A percentile compares a stretch with the other conserved stretches of the same genome.
Evolutionary conservation across 2,888 invertebrate genomes (phyloP).

Genomic region (Sarcophaga variegata): DNA sequence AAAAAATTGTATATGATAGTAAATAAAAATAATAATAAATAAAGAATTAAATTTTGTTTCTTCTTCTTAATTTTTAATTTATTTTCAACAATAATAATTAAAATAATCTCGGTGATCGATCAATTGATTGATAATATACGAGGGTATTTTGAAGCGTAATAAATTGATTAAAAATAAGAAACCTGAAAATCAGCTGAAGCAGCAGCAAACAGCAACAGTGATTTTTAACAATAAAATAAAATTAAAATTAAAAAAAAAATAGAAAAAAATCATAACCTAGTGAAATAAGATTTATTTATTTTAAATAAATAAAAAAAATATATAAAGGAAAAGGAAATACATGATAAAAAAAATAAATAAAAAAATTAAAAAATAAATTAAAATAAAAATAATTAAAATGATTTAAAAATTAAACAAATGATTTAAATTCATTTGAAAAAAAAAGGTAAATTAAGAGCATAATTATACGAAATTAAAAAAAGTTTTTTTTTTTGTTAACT

Average conservation of each 20-base stretch:
- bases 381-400: slow-evolving; percentile 6
- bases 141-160: slow-evolving; percentile 6
- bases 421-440: background rate
- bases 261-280: too few relatives aligned
- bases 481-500: too few relatives aligned
- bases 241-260: too few relatives aligned
- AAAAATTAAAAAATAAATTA: too few relatives aligned
- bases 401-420: background rate
- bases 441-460: too few relatives aligned
- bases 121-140: slow-evolving; percentile 7
- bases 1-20: background rate
- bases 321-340: too few relatives aligned
- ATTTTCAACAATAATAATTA: background rate
- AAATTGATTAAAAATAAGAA: background rate
- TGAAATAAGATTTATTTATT: too few relatives aligned
- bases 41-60: background rate
- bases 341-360: too few relatives aligned
- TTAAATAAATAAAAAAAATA: too few relatives aligned
- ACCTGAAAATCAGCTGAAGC: background rate
- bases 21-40: background rate
- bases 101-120: slow-evolving; percentile 4
- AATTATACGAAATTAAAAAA: too few relatives aligned
- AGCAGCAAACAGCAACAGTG: background rate
- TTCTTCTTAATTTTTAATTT: background rate
- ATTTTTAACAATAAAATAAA: background rate